phyloP scores from a whole-genome alignment of 2,888 invertebrate species.

The Lepidonotus clava region DNA sequence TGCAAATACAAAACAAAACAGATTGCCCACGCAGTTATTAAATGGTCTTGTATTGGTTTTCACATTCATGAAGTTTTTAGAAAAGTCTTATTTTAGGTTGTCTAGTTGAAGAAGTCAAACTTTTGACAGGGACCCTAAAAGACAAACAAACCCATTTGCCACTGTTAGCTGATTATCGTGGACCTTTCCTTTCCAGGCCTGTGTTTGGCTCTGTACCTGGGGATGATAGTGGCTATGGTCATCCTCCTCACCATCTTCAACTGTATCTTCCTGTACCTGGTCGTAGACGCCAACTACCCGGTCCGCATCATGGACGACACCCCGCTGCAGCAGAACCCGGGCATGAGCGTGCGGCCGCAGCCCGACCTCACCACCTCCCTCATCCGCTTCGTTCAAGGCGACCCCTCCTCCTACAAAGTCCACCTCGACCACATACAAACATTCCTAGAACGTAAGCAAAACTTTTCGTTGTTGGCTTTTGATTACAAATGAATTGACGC shows the following conservation, averaged over 20 bases:
- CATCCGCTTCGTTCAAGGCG: conserved; percentile 89
- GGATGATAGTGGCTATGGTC: background rate
- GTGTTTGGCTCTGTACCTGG: background rate
- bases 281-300: conserved; percentile 53
- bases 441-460: conserved; percentile 88
- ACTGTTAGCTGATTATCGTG: background rate
- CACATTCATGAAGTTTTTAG: background rate
- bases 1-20: background rate
- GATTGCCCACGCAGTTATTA: background rate
- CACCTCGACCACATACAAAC: conserved; percentile 77
- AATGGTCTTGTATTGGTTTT: background rate
- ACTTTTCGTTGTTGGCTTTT: background rate
- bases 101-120: too few relatives aligned
- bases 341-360: conserved; percentile 85
- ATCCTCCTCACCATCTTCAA: background rate
- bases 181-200: background rate
- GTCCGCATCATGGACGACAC: background rate
- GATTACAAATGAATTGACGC: too few relatives aligned
- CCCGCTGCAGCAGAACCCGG: conserved; percentile 27
- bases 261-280: conserved; percentile 48
- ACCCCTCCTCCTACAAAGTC: conserved; percentile 70
- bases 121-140: too few relatives aligned
- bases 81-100: background rate
- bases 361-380: conserved; percentile 96
- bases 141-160: too few relatives aligned